These are phyloP conservation scores for Bagarius yarrelli DNA, from an alignment of 2,113 vertebrate species.

Conservation along the genomic window DNA sequence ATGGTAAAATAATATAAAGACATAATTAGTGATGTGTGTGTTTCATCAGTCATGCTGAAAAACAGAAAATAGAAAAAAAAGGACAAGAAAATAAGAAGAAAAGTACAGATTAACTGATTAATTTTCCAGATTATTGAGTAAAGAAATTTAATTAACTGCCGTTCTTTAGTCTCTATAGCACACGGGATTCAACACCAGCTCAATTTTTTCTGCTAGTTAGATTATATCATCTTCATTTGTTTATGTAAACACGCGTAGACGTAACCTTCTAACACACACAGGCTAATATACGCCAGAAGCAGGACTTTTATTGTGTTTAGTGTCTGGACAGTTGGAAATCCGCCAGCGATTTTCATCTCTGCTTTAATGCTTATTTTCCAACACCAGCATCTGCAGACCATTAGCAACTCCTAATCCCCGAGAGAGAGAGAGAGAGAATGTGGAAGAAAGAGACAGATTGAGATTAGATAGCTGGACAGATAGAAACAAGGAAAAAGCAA, in stretches of 20 bases:
- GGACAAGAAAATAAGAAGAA: no score
- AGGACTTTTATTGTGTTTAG: background rate
- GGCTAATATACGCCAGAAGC: background rate
- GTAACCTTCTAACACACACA: background rate
- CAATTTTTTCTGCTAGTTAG: background rate
- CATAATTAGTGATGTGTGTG: no score
- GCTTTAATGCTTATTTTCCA: slow-evolving; percentile 36
- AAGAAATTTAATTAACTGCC: no score
- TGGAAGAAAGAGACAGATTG: background rate
- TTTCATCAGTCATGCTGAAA: no score
- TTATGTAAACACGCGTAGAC: background rate
- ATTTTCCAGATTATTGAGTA: no score
- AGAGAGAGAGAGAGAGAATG: background rate
- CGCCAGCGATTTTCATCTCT: slow-evolving; percentile 11
- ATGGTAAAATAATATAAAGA: no score
- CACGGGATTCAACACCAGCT: background rate
- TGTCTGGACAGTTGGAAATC: slow-evolving; percentile 9
- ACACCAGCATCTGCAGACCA: slow-evolving; percentile 39
- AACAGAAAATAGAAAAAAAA: no score
- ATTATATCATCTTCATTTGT: background rate
- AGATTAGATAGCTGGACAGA: no score
- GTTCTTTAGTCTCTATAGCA: background rate
- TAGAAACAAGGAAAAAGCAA: no score
- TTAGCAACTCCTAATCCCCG: slow-evolving; percentile 43
- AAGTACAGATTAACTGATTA: no score